Conservation (phyloP, 2,113 vertebrate species). For the Pelecanoides urinatrix region DNA sequence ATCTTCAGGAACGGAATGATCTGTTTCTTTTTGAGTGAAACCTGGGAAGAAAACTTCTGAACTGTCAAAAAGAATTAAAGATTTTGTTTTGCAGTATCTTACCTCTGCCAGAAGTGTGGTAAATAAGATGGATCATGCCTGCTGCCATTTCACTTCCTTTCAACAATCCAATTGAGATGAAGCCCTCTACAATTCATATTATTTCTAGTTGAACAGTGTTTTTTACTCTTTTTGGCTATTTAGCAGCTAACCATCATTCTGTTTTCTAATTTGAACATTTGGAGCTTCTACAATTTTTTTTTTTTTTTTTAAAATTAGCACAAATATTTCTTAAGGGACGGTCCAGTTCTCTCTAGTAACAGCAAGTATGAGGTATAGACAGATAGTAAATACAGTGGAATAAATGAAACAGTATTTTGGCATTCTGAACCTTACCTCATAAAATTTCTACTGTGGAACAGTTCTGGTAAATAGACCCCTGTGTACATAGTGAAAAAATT, state of each 20-base stretch:
- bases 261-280: background rate
- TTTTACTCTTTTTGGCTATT: background rate
- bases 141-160: background rate
- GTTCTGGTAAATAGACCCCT: background rate
- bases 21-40: background rate
- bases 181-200: background rate
- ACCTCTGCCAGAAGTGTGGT: background rate
- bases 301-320: background rate
- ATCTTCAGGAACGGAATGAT: background rate
- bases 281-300: background rate
- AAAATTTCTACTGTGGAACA: background rate
- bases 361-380: background rate
- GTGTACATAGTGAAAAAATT: background rate
- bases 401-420: background rate
- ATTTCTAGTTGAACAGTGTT: background rate
- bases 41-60: background rate
- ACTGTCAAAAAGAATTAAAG: background rate
- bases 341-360: background rate
- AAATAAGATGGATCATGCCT: background rate
- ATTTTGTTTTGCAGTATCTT: background rate
- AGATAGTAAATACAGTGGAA: background rate
- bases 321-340: background rate
- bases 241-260: background rate
- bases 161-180: background rate
- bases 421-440: background rate